Percentiles rank a stretch among this genome's conserved stretches.
Evolutionary conservation across 2,797 vertebrate genomes (phyloP).

Genomic region (Morelia viridis): DNA sequence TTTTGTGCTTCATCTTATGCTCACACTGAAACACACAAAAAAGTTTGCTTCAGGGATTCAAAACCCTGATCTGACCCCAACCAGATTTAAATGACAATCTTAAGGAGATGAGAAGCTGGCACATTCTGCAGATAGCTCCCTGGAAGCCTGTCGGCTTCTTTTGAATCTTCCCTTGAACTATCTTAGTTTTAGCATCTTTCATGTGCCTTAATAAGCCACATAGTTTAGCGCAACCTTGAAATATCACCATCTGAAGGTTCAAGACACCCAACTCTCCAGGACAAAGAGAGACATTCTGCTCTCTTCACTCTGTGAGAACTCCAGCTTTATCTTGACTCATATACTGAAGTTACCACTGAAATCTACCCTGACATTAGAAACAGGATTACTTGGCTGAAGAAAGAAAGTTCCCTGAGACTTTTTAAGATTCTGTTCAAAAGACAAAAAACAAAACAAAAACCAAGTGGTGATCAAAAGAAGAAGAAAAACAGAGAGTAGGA

Average conservation of each 20-base stretch:
- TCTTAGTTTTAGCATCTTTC: neutral
- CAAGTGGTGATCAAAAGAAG: neutral
- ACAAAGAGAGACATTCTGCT: constrained; percentile 34
- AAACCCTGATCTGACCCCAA: constrained; percentile 24
- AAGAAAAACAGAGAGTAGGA: neutral
- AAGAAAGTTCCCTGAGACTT: constrained; percentile 39
- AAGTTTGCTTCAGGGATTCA: constrained; percentile 25
- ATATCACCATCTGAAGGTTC: neutral
- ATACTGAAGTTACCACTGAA: constrained; percentile 31
- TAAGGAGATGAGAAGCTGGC: constrained; percentile 23
- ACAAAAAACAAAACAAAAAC: constrained; percentile 10
- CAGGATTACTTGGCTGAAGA: constrained; percentile 6
- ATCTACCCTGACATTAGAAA: constrained; percentile 42
- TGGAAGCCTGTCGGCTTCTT: neutral
- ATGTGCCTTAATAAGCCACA: neutral
- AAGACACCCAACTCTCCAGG: neutral
- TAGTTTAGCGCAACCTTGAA: constrained; percentile 4
- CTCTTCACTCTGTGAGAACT: neutral
- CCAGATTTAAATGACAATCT: constrained; percentile 26
- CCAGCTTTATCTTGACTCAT: neutral
- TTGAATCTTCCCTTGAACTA: constrained; percentile 21
- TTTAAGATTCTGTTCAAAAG: constrained; percentile 30
- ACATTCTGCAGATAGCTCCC: neutral
- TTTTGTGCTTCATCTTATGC: constrained; percentile 20
- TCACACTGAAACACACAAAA: neutral